Evolutionary conservation across 2,888 invertebrate species (phyloP).

Genomic region (Drosophila glabriapex): DNA sequence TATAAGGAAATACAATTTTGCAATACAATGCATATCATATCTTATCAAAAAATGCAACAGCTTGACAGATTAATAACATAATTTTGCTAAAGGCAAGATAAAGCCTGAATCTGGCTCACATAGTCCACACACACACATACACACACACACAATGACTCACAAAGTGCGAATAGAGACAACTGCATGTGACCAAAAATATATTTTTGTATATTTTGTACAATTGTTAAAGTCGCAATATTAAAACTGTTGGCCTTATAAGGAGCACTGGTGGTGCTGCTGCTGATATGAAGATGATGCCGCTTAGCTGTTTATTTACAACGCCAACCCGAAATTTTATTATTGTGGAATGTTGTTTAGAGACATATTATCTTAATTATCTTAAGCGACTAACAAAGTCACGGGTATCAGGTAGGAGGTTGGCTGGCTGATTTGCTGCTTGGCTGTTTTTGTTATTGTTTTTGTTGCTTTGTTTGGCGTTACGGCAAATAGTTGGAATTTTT

Average conservation of each 20-base stretch:
- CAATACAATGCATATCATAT: background rate
- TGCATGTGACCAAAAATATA: constrained; percentile 9
- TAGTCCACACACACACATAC: background rate
- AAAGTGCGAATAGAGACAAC: background rate
- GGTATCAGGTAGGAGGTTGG: constrained; percentile 10
- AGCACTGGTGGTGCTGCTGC: background rate
- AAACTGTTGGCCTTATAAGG: background rate
- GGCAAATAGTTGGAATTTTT: constrained; percentile 39
- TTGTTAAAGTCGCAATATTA: background rate
- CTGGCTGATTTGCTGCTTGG: constrained; percentile 3
- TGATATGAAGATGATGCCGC: constrained; percentile 26
- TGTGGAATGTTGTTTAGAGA: constrained; percentile 52
- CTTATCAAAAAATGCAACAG: background rate
- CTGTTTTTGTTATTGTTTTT: constrained; percentile 18
- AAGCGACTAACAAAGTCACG: constrained; percentile 28
- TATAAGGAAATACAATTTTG: background rate
- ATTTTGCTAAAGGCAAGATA: background rate
- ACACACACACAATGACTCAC: background rate
- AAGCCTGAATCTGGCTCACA: background rate
- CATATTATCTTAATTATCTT: constrained; percentile 56
- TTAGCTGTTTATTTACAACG: constrained; percentile 30
- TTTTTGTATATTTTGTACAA: background rate
- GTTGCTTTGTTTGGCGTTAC: constrained; percentile 29
- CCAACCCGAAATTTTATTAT: constrained; percentile 18
- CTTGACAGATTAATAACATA: background rate